Percentiles rank a stretch among this genome's conserved stretches.
These are phyloP conservation scores for Propithecus deckenii DNA, from an alignment of 2,797 vertebrate genomes.

Conservation along the genomic window DNA sequence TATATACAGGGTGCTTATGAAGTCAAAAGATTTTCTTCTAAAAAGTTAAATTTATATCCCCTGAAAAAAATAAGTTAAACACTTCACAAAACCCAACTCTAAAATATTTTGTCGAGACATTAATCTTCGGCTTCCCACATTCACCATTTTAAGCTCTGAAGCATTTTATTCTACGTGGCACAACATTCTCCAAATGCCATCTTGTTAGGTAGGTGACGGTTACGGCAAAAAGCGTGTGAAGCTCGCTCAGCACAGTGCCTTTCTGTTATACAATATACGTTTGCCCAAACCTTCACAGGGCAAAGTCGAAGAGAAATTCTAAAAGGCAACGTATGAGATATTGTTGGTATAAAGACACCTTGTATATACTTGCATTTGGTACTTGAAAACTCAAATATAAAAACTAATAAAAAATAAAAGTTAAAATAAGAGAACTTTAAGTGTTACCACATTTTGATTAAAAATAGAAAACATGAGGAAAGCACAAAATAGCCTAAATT, in stretches of 20 bases:
- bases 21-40: background rate
- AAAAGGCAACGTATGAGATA: background rate
- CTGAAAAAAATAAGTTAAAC: background rate
- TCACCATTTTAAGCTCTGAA: background rate
- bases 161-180: background rate
- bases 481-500: background rate
- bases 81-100: background rate
- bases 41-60: background rate
- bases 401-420: background rate
- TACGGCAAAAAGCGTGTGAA: background rate
- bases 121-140: background rate
- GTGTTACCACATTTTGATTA: slow-evolving; percentile 17
- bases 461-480: slow-evolving; percentile 31
- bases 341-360: background rate
- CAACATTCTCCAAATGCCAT: background rate
- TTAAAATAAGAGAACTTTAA: slow-evolving; percentile 34
- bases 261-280: background rate
- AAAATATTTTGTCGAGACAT: slow-evolving; percentile 35
- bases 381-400: slow-evolving; percentile 22
- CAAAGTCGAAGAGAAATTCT: background rate
- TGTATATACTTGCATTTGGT: slow-evolving; percentile 61
- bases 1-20: slow-evolving; percentile 61
- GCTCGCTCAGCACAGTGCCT: background rate
- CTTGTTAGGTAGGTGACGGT: background rate
- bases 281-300: background rate